Evolutionary conservation across 2,113 vertebrate genomes (phyloP).

Genomic region (Cheirogaleus medius): DNA sequence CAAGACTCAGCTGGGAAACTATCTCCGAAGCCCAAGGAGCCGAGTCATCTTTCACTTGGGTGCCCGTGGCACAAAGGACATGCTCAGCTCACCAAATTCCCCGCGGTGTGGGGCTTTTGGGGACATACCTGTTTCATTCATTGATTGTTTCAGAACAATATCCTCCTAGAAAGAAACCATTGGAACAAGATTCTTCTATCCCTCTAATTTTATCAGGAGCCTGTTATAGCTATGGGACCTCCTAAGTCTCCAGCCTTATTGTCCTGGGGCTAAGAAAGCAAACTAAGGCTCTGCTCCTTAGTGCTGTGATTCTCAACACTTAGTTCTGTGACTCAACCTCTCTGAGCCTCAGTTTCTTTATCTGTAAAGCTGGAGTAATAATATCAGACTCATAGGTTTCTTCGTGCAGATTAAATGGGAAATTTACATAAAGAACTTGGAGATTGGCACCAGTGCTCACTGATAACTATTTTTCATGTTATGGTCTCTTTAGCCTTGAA

Average conservation of each 20-base stretch:
- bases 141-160: neutral
- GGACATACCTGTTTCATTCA: neutral
- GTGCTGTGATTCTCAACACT: neutral
- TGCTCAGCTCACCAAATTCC: too few relatives aligned
- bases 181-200: neutral
- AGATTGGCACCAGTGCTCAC: neutral
- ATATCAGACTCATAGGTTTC: neutral
- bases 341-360: neutral
- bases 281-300: neutral
- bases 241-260: neutral
- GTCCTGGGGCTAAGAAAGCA: neutral
- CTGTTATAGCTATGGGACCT: neutral
- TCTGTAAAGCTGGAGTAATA: neutral
- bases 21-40: neutral
- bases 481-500: neutral
- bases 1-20: neutral
- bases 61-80: rapidly evolving
- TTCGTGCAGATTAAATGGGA: neutral
- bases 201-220: neutral
- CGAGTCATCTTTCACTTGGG: neutral
- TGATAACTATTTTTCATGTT: neutral
- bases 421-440: neutral
- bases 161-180: neutral
- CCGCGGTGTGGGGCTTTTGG: neutral
- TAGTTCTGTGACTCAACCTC: neutral